Evolutionary conservation across 2,888 invertebrate genomes (phyloP), one percentile per base, ranked within the genome.

Genomic region (Ptychoptera contaminata): DNA sequence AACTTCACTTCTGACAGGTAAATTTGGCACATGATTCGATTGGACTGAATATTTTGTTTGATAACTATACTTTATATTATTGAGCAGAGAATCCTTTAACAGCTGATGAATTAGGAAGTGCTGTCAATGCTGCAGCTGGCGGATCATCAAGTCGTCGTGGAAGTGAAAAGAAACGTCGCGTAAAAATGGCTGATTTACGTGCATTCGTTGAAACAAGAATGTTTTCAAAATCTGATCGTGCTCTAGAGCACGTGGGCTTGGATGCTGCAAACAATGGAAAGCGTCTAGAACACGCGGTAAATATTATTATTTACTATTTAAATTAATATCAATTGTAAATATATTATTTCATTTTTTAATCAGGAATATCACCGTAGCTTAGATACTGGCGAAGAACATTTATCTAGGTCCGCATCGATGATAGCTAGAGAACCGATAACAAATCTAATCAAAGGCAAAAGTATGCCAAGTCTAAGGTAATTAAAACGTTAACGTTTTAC

Each of bases 391-490:
- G 87, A 86, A 49, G 77, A 76, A 53, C 79, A 82, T 49, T 67
- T 85, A 42, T 76, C 80, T 0, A 74, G 80, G 51, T 83, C 81
- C 2, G 77, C 76, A 37, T 74, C 84, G 1, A 76, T 76, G 42
- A 72, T 76, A 44, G 76, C 78, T 39, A 79, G 79, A 51, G 69
- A 73, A 2, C 71, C 74, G 0, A 68, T 73, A 12, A 73, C 76
- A 43, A 87, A 85, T 64, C 71, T 92, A 42, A 82, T 87, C 48
- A 88, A 93, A 71, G 92, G 93, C 48, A 92, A 92, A 68, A 93
- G 92, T 71, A 91, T 94, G 91, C 93, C 93, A 3, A 91, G 91
- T 59, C 70, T 93, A 49, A 90, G 90, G 91, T 91, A 69, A 68
- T 70, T 55, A 11, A 34, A 30, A 29, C 38, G 9, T n/a, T 29